Base-by-base conservation (phyloP, 1,140 invertebrate species). In the Solen grandis region DNA sequence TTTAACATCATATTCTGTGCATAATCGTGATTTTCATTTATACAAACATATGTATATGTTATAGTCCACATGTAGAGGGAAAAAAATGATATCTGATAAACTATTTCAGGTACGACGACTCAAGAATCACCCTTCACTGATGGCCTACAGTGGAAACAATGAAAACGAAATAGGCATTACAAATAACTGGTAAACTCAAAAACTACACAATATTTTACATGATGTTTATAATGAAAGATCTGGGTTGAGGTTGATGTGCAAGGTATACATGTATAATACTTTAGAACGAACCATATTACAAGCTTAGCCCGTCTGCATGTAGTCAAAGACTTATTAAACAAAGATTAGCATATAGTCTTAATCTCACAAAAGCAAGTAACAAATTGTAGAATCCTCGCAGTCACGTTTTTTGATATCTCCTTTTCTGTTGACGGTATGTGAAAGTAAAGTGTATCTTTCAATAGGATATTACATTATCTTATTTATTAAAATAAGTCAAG, bases 131-230 rank as follows among this genome's bases (percentile, higher is more conserved):
- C 94, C 98, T 0, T 97, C 96, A 66, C 95, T 99, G 57, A 95
- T 96, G 0, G 97, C 97, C 8, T 94, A 92, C 95, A 96, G 97
- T 19, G 97, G 97, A 4, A 99, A 99, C 90, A 99, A 99, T 92
- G 99, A 99, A 93, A 99, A 99, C 90, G 98, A 99, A 94, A 95
- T 94, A 31, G 97, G 97, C 0, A 91, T 99, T 1, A 93, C 94
- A 46, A 94, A 94, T 38, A 95, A 97, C 89, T 98, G 97, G 97
- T 94, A 83, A 74, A 83, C 79, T 31, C 14, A 13, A 50, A n/a
- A 50, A 13, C 10, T 10, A 13, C 5, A 19, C 29, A 10, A 13
- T n/a, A 13, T 10, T 10, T 50, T 13, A 10, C 10, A 50, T 13
- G n/a, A 50, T 50, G 46, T 50, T 10, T 50, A 50, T 13, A 50